Conservation (phyloP, 2,888 invertebrate species). For the Eucera pruinosa region DNA sequence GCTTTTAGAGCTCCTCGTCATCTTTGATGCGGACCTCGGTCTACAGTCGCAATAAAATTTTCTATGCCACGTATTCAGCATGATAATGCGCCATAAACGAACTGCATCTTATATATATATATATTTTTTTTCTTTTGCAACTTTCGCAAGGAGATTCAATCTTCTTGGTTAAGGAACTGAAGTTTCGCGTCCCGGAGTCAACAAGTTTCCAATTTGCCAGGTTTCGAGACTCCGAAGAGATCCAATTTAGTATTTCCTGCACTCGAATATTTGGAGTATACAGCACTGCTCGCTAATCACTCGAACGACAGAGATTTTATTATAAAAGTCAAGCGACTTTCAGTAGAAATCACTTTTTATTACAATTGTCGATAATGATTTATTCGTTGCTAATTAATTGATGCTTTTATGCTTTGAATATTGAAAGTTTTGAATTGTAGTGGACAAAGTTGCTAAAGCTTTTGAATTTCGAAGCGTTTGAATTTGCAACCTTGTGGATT, state of each 20-base stretch:
- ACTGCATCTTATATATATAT: background rate
- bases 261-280: background rate
- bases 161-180: background rate
- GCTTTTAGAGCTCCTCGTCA: slow-evolving; percentile 12
- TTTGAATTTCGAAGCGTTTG: too few species aligned
- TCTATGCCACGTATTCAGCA: background rate
- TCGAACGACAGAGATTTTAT: too few species aligned
- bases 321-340: too few species aligned
- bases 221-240: background rate
- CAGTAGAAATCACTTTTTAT: too few species aligned
- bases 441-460: too few species aligned
- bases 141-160: background rate
- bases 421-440: too few species aligned
- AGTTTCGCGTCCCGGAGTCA: background rate
- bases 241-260: background rate
- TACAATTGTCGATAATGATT: too few species aligned
- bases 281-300: too few species aligned
- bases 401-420: too few species aligned
- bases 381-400: too few species aligned
- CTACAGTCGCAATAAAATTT: background rate
- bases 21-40: background rate
- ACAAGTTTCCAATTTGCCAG: background rate
- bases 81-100: slow-evolving; percentile 5
- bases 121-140: background rate
- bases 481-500: too few species aligned